These are phyloP conservation scores for Mythimna vitellina DNA, from an alignment of 2,888 invertebrate species.

Conservation along the genomic window DNA sequence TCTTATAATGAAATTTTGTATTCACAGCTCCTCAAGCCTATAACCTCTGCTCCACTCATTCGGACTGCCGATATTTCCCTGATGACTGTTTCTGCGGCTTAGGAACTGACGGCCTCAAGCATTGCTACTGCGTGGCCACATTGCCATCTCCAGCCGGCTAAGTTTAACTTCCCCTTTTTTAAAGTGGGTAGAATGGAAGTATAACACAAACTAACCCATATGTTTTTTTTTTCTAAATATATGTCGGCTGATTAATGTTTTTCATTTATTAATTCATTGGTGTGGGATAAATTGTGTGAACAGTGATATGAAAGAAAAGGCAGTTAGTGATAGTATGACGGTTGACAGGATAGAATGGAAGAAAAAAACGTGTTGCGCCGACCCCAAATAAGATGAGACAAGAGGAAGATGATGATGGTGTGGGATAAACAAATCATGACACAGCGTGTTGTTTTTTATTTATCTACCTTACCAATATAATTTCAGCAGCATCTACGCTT, in stretches of 20 bases:
- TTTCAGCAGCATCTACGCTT: neutral
- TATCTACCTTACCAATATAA: neutral
- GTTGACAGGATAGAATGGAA: no score
- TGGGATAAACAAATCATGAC: neutral
- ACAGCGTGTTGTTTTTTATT: neutral
- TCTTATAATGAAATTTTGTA: neutral
- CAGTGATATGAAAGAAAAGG: no score
- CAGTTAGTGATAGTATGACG: no score
- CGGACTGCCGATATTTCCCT: conserved; percentile 19
- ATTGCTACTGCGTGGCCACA: conserved; percentile 32
- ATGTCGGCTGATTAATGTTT: neutral
- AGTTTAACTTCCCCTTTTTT: neutral
- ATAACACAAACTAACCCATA: neutral
- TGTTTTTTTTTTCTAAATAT: neutral
- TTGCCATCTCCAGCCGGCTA: neutral
- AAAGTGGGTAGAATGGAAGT: neutral
- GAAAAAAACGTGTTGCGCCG: no score
- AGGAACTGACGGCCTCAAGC: conserved; percentile 29
- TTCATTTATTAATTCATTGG: neutral
- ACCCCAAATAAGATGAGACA: no score
- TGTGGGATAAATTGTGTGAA: no score
- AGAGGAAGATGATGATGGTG: no score
- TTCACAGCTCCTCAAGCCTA: conserved; percentile 36
- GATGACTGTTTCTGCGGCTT: conserved; percentile 36
- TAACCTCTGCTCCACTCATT: conserved; percentile 22